phyloP scores from a whole-genome alignment of 2,797 vertebrate species.

The Pantherophis alleghaniensis region DNA sequence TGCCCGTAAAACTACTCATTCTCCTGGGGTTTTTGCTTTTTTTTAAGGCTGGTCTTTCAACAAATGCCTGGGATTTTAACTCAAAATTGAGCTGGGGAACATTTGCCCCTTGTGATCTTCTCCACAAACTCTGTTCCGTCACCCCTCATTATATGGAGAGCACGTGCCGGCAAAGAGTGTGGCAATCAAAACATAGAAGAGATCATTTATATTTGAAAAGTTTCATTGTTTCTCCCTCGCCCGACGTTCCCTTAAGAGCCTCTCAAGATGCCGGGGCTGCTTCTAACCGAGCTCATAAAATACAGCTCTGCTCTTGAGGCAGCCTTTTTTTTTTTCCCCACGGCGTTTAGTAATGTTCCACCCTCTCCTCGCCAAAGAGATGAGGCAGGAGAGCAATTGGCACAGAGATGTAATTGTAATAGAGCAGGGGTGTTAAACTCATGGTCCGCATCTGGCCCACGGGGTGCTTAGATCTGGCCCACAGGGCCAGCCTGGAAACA shows the following conservation, averaged over 20 bases:
- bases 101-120: background rate
- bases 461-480: no score
- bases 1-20: background rate
- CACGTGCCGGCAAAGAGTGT: background rate
- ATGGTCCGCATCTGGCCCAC: no score
- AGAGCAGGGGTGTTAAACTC: conserved; percentile 28
- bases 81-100: background rate
- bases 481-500: no score
- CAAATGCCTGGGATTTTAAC: background rate
- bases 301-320: conserved; percentile 32
- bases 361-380: conserved; percentile 51
- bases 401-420: conserved; percentile 60
- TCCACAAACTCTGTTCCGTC: background rate
- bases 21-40: background rate
- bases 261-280: conserved; percentile 30
- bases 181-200: background rate
- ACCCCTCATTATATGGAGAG: background rate
- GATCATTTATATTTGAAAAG: background rate
- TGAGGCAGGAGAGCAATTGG: conserved; percentile 55
- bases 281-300: conserved; percentile 40
- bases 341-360: conserved; percentile 41
- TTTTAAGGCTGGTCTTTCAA: background rate
- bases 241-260: conserved; percentile 16
- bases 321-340: conserved; percentile 24
- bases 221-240: conserved; percentile 3